Evolutionary conservation across 2,113 vertebrate species (phyloP).

Genomic region (Conger conger): DNA sequence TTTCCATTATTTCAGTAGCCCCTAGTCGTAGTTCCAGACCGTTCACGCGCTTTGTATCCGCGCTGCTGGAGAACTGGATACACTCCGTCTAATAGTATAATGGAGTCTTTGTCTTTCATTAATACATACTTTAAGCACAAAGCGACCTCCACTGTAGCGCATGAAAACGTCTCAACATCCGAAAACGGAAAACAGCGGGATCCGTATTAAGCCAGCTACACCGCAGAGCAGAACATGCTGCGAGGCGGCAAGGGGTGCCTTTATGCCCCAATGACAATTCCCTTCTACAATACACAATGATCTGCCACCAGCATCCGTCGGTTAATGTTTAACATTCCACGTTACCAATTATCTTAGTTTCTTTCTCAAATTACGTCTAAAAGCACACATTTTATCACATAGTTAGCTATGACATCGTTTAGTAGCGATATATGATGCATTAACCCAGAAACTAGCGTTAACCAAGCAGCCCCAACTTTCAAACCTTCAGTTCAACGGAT

Average conservation of each 20-base stretch:
- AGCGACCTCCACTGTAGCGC: constrained; percentile 66
- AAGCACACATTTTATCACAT: background rate
- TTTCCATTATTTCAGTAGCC: background rate
- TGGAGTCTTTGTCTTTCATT: constrained; percentile 70
- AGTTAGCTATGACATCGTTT: background rate
- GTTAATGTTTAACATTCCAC: constrained; percentile 25
- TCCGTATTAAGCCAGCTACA: constrained; percentile 51
- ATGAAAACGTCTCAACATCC: constrained; percentile 68
- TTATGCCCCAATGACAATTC: constrained; percentile 34
- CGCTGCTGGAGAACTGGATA: background rate
- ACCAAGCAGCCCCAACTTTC: background rate
- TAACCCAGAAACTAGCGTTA: background rate
- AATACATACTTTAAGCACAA: constrained; percentile 68
- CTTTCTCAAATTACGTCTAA: background rate
- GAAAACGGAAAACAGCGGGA: constrained; percentile 45
- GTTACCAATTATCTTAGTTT: background rate
- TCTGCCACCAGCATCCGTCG: constrained; percentile 10
- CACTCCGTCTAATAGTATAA: constrained; percentile 51
- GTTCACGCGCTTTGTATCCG: constrained; percentile 10
- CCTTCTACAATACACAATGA: constrained; percentile 42
- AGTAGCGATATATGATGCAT: background rate
- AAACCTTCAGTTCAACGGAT: background rate
- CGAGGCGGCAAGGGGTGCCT: constrained; percentile 12
- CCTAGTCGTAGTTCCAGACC: background rate
- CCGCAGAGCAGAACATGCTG: constrained; percentile 28